A percentile compares a stretch with the other conserved stretches of the same genome.
Conservation (phyloP, 2,888 invertebrate species). For the Lycophotia porphyrea region DNA sequence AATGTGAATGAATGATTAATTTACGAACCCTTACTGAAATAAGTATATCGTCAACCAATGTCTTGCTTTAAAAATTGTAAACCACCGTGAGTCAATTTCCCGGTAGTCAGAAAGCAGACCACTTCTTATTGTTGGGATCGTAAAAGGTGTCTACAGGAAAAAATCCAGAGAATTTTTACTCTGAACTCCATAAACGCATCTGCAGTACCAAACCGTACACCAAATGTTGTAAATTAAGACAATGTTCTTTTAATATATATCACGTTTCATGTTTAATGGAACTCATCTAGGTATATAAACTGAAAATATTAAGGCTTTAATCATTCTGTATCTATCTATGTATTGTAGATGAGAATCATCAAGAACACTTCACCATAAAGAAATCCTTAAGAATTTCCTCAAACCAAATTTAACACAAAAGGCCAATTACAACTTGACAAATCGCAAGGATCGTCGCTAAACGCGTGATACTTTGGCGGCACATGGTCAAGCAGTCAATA, state of each 20-base stretch:
- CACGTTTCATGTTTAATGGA: background rate
- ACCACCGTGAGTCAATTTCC: slow-evolving; percentile 3
- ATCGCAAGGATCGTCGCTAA: slow-evolving; percentile 45
- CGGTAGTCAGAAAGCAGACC: background rate
- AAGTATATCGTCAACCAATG: background rate
- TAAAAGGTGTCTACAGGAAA: slow-evolving; percentile 9
- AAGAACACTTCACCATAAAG: background rate
- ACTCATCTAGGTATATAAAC: background rate
- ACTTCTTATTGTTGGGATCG: background rate
- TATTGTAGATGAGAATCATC: background rate
- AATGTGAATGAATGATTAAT: background rate
- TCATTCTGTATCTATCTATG: background rate
- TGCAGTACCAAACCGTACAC: background rate
- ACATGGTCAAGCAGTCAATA: slow-evolving; percentile 45
- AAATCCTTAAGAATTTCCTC: background rate
- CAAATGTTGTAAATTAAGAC: background rate
- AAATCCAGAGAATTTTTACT: slow-evolving; percentile 1
- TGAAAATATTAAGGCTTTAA: background rate
- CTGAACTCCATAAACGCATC: background rate
- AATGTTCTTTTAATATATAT: background rate
- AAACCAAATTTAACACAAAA: background rate
- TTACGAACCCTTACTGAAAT: background rate
- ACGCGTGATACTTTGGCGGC: slow-evolving; percentile 42
- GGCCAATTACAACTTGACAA: slow-evolving; percentile 50
- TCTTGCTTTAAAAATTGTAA: background rate